phyloP scores from a whole-genome alignment of 2,888 invertebrate genomes.

The Hololepta plana region DNA sequence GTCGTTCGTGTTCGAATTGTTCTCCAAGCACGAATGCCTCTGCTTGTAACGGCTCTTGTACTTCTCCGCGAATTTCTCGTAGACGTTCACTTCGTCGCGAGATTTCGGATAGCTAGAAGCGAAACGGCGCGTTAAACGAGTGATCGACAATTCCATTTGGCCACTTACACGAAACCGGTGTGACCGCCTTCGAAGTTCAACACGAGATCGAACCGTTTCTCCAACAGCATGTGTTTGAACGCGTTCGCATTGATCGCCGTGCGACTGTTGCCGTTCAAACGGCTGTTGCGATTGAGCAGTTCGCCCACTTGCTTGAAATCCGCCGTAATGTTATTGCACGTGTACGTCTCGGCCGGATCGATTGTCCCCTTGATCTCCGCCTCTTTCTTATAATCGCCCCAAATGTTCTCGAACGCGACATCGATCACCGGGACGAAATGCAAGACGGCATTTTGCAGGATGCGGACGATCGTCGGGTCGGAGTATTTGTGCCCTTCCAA shows the following conservation, averaged over 20 bases:
- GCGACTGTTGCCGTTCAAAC: constrained; percentile 22
- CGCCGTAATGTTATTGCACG: constrained; percentile 25
- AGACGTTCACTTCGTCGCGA: constrained; percentile 19
- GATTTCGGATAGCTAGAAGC: constrained; percentile 15
- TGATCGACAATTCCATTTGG: background rate
- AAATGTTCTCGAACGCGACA: constrained; percentile 32
- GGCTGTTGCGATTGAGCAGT: constrained; percentile 31
- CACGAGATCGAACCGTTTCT: constrained; percentile 50
- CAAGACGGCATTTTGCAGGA: constrained; percentile 55
- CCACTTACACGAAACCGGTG: constrained; percentile 34
- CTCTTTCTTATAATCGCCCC: constrained; percentile 26
- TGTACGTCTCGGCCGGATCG: constrained; percentile 14
- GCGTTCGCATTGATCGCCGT: constrained; percentile 31
- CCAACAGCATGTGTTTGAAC: constrained; percentile 43
- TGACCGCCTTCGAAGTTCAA: constrained; percentile 59
- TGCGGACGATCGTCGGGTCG: constrained; percentile 41
- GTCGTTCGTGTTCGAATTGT: constrained; percentile 23
- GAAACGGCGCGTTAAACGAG: no score
- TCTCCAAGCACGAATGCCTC: constrained; percentile 24
- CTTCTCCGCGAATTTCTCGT: constrained; percentile 30
- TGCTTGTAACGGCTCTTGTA: constrained; percentile 29
- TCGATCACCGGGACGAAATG: constrained; percentile 62
- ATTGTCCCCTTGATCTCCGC: constrained; percentile 14
- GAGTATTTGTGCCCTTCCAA: constrained; percentile 49
- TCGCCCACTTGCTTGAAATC: constrained; percentile 45